Conservation (phyloP, 2,888 invertebrate species). For the Abscondita cerata region DNA sequence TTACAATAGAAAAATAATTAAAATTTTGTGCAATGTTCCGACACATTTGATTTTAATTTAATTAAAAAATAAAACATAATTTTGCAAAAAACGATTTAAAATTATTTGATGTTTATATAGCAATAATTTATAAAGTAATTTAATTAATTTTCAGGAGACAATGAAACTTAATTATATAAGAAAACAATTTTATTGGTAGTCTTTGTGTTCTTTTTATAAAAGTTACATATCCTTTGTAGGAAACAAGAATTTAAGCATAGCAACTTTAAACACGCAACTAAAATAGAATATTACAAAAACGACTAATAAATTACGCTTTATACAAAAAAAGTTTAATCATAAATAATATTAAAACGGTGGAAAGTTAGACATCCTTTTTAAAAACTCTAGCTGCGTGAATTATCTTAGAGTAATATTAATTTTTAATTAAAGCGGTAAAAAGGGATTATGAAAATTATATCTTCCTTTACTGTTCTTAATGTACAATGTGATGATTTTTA, state of each 20-base stretch:
- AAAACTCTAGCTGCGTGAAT: conserved; percentile 31
- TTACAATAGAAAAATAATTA: too few relatives aligned
- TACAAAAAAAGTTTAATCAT: conserved; percentile 31
- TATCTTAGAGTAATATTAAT: conserved; percentile 42
- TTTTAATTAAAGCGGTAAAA: conserved; percentile 45
- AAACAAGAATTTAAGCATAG: not conserved
- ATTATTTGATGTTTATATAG: too few relatives aligned
- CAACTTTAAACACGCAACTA: conserved; percentile 14
- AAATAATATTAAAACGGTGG: conserved; percentile 32
- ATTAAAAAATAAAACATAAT: too few relatives aligned
- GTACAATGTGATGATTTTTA: conserved; percentile 23
- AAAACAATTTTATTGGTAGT: too few relatives aligned
- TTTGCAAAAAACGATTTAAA: too few relatives aligned
- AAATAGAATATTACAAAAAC: conserved; percentile 19
- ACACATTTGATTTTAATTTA: too few relatives aligned
- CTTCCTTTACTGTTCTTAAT: conserved; percentile 28
- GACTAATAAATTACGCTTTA: conserved; percentile 25
- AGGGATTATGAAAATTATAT: conserved; percentile 45
- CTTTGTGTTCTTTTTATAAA: too few relatives aligned
- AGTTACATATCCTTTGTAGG: not conserved
- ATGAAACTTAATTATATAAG: too few relatives aligned
- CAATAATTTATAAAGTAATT: too few relatives aligned
- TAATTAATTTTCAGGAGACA: too few relatives aligned
- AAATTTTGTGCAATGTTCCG: too few relatives aligned
- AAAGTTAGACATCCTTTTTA: conserved; percentile 27